Conservation (phyloP, 2,888 invertebrate species). For the Erpobdella octoculata region DNA sequence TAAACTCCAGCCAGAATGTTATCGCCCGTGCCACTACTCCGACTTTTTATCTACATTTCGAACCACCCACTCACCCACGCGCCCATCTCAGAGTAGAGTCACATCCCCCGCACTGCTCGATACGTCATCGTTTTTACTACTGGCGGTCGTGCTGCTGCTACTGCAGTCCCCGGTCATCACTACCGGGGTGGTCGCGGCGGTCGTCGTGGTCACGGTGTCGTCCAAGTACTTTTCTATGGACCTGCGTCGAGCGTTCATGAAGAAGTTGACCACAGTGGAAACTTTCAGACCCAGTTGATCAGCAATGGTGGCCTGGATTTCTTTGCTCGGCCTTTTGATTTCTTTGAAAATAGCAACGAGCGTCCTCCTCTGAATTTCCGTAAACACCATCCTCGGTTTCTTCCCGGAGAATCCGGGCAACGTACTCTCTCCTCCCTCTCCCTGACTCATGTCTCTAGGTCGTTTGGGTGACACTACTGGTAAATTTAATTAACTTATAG, state of each 20-base stretch:
- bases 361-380: constrained; percentile 98
- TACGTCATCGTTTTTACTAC: constrained; percentile 8
- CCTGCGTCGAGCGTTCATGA: constrained; percentile 96
- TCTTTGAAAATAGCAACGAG: constrained; percentile 99
- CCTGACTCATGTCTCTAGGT: background rate
- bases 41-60: too few relatives aligned
- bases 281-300: constrained; percentile 91
- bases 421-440: background rate
- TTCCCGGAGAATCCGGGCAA: constrained; percentile 55
- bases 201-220: constrained; percentile 55
- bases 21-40: too few relatives aligned
- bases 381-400: constrained; percentile 99
- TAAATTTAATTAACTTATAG: too few relatives aligned
- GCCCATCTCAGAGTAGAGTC: background rate
- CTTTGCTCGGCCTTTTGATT: constrained; percentile 96
- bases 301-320: constrained; percentile 99
- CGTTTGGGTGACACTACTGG: background rate
- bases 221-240: constrained; percentile 81
- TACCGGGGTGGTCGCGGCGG: background rate
- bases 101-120: background rate
- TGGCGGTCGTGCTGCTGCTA: background rate
- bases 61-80: background rate
- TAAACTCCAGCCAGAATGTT: too few relatives aligned
- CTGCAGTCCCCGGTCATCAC: background rate
- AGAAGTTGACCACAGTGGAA: constrained; percentile 97